Evolutionary conservation across 2,888 invertebrate genomes (phyloP).

Genomic region (Hypsopygia costalis): DNA sequence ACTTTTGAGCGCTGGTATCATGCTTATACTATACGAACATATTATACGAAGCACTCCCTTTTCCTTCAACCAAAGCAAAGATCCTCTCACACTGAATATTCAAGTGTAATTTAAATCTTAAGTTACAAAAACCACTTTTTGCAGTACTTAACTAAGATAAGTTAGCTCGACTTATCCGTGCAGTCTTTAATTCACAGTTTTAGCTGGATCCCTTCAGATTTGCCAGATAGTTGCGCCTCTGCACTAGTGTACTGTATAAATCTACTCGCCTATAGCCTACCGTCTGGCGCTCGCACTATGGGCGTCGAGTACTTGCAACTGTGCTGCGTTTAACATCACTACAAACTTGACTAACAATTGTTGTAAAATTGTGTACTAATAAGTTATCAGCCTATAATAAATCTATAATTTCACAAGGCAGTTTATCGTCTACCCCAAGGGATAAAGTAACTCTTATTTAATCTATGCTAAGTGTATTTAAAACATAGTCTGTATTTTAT

Average conservation of each 20-base stretch:
- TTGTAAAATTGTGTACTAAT: too few species aligned
- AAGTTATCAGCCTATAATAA: too few species aligned
- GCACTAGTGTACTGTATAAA: constrained; percentile 3
- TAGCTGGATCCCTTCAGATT: constrained; percentile 47
- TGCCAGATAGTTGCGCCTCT: constrained; percentile 27
- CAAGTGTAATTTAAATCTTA: constrained; percentile 4
- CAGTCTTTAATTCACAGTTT: constrained; percentile 22
- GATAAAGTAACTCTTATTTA: too few species aligned
- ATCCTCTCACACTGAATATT: not conserved
- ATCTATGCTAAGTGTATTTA: too few species aligned
- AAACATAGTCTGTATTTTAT: too few species aligned
- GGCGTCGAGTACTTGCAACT: constrained; percentile 45
- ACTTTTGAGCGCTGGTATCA: too few species aligned
- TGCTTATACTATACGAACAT: too few species aligned
- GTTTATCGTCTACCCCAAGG: too few species aligned
- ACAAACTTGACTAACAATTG: too few species aligned
- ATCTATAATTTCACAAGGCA: too few species aligned
- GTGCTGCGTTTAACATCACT: constrained; percentile 32
- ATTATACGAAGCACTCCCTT: too few species aligned
- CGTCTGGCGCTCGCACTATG: constrained; percentile 48
- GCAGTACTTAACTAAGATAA: not conserved
- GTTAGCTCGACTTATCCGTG: constrained; percentile 3
- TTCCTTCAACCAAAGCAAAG: not conserved
- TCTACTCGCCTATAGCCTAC: constrained; percentile 8
- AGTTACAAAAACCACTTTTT: not conserved